Conservation (phyloP, 2,797 vertebrate species). For the Peromyscus nudipes region DNA sequence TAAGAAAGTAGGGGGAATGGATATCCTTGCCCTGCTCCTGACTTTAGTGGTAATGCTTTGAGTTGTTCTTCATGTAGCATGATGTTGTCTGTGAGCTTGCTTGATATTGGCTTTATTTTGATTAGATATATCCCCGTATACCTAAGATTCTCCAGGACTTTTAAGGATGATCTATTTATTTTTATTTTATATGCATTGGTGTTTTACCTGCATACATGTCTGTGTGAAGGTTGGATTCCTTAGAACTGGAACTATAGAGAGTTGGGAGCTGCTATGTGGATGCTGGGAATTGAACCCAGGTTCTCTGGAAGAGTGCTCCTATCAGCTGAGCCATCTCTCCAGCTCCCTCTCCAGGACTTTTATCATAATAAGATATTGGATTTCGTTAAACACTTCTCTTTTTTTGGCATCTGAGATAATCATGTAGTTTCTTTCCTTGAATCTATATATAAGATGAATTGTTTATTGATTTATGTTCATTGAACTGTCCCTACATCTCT, state of each 20-base stretch:
- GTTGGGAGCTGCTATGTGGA: background rate
- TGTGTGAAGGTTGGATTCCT: background rate
- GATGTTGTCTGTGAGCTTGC: background rate
- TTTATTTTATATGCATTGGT: background rate
- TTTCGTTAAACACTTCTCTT: background rate
- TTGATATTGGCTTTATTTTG: background rate
- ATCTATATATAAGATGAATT: background rate
- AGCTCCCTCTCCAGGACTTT: too few relatives aligned
- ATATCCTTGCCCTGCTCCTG: background rate
- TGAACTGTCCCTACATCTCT: background rate
- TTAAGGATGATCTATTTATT: background rate
- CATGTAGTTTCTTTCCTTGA: background rate
- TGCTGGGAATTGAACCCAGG: background rate
- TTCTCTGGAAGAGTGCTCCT: background rate
- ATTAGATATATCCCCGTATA: background rate
- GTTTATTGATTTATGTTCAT: background rate
- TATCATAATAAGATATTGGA: background rate
- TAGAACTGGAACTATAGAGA: background rate
- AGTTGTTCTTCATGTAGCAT: background rate
- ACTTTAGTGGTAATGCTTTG: background rate
- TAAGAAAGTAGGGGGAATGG: too few relatives aligned
- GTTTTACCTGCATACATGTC: background rate
- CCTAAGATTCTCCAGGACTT: background rate
- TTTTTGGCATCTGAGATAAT: background rate
- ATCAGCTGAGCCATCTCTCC: too few relatives aligned